Base-by-base conservation (phyloP, 2,888 invertebrate genomes). In the Unio pictorum region DNA sequence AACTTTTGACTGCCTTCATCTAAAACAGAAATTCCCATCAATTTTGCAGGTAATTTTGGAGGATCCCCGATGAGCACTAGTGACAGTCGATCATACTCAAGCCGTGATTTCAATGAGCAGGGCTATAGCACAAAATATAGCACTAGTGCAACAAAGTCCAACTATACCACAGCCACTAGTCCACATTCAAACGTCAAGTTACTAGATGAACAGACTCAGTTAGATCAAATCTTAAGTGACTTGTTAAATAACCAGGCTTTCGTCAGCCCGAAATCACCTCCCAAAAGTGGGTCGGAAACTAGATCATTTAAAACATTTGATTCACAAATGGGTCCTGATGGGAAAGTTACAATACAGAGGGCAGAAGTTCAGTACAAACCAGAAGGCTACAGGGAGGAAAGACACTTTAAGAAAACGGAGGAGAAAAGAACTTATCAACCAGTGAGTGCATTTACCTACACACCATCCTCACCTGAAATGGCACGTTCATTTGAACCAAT, bases 221-320 rank as follows among this genome's bases (percentile, higher is more conserved):
- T 89, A 55, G 89, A 89, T 78, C 86, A 87, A 62, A 86, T 89
- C 67, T 77, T 89, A 54, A 87, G 85, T 72, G 89, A 89, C 77
- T 77, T 89, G 69, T 83, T 89, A 61, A 86, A 85, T 55, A 87
- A 89, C 60, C 84, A 85, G 73, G 80, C 82, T 56, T 81, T 79
- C 64, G 78, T 80, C 18, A 81, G 82, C 76, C 80, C 79, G 60
- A 75, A 79, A 61, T 81, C 78, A 67, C 76, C 80, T 6, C 72
- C 78, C 11, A 79, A 80, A 62, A 71, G 70, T 65, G 80, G 79
- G 26, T 78, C 80, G 28, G 79, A 80, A 56, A 83, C 81, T 7
- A 75, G 82, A 18, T 81, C 81, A 59, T 84, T 80, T 73, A 81
- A 83, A 61, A 81, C 80, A 54, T 77, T 81, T 11, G 84, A 84